Evolutionary conservation across 2,888 invertebrate species (phyloP), one percentile per base, ranked within the genome.

Genomic region (Machimus atricapillus): DNA sequence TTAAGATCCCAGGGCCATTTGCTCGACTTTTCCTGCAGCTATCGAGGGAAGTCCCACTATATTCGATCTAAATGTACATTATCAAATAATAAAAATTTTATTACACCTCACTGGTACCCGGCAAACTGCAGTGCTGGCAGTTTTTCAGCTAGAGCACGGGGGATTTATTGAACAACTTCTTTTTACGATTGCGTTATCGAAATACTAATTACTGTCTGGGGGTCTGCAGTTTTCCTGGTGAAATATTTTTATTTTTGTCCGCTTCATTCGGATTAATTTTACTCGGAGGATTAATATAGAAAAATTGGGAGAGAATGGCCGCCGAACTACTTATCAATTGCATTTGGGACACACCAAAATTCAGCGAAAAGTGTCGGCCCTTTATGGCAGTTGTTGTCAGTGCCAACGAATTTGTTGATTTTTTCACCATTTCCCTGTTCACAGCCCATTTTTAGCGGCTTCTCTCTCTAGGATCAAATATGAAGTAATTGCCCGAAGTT

Each of bases 161-260:
- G 86, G 81, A 86, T 86, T 86, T 86, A 86, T 86, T 78, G 43
- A 66, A 31, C 40, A 76, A 76, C 46, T 74, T 27, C 74, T 85
- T 85, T 85, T 85, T 85, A 85, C 74, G 85, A 85, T 90, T 91
- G 88, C 90, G 90, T 90, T 91, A 91, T 91, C 91, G 88, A 89
- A 89, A 89, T 90, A 90, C 92, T 92, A 91, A 92, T 91, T 92
- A 91, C 91, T 91, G 90, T 89, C 89, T 89, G 89, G 89, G 52
- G 90, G 89, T 89, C 88, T 88, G 88, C 88, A 88, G 88, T 88
- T 89, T 90, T 89, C 89, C 87, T 86, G 87, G 52, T 46, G 16
- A 34, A 46, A 74, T 85, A 40, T 27, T 73, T 79, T 79, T 81
- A 40, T 79, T 73, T 86, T 66, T 74, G n/a, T 14, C n/a, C 46